A percentile compares a stretch with the other conserved stretches of the same genome.
These are phyloP conservation scores for Microcebus tavaratra DNA, from an alignment of 2,113 vertebrate species.

Conservation along the genomic window DNA sequence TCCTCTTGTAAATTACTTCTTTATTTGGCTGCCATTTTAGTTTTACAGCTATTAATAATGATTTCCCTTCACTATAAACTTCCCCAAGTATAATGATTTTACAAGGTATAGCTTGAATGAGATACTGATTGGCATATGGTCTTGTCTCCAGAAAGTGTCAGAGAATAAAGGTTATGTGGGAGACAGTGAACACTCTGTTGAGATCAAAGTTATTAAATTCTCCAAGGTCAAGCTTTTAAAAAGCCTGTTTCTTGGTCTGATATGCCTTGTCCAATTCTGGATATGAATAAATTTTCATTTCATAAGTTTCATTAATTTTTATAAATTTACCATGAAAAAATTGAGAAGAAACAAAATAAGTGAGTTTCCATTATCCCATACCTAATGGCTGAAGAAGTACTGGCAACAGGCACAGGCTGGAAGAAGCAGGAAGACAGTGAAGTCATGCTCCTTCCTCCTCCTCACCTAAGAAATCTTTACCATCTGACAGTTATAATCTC, in stretches of 20 bases:
- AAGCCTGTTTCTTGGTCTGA: neutral
- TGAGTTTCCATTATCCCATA: neutral
- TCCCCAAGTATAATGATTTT: neutral
- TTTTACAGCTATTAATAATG: neutral
- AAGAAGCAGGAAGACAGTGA: neutral
- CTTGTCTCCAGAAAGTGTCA: neutral
- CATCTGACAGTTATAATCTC: neutral
- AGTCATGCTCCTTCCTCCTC: neutral
- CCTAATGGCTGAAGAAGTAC: neutral
- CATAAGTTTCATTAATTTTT: neutral
- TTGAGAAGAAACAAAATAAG: neutral
- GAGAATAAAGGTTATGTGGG: neutral
- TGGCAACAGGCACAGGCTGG: neutral
- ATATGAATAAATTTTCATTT: neutral
- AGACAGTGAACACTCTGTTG: neutral
- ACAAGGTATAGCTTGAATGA: neutral
- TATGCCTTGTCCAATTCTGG: neutral
- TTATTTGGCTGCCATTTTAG: neutral
- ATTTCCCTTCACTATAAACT: neutral
- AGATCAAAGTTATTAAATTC: neutral
- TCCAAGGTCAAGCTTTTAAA: neutral
- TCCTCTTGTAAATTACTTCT: conserved; percentile 11
- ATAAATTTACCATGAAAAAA: neutral
- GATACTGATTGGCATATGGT: neutral
- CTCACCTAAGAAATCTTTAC: neutral